A percentile compares a stretch with the other conserved stretches of the same genome.
Conservation (phyloP, 2,888 invertebrate species). For the Pyrrhia umbra region DNA sequence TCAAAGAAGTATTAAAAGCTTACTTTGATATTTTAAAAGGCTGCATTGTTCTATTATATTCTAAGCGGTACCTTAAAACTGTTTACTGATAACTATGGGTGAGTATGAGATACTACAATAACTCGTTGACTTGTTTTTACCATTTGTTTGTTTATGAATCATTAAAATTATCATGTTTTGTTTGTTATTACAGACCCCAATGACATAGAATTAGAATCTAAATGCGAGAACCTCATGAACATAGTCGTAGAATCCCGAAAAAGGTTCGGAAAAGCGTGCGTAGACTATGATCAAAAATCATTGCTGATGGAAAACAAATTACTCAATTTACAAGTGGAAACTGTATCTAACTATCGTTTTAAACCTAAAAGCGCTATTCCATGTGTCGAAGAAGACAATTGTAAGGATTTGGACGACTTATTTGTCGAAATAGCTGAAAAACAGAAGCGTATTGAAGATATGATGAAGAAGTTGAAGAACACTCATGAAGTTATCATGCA, state of each 20-base stretch:
- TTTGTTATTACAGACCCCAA: constrained; percentile 68
- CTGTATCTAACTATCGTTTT: constrained; percentile 73
- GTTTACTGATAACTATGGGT: constrained; percentile 31
- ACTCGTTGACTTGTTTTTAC: not conserved
- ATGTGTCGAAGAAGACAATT: constrained; percentile 63
- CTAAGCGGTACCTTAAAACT: not conserved
- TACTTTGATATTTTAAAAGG: not conserved
- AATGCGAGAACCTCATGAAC: constrained; percentile 84
- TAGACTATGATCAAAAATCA: constrained; percentile 79
- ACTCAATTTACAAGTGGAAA: constrained; percentile 77
- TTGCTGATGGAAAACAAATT: constrained; percentile 79
- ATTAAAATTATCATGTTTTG: not conserved
- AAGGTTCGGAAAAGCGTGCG: constrained; percentile 79
- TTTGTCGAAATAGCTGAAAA: constrained; percentile 69
- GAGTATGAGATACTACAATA: constrained; percentile 24
- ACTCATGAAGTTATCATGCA: constrained; percentile 76
- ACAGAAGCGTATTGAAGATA: constrained; percentile 69
- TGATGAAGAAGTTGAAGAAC: constrained; percentile 70
- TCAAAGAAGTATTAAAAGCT: not conserved
- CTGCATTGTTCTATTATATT: not conserved
- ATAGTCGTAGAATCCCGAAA: constrained; percentile 86
- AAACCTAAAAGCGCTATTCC: constrained; percentile 74
- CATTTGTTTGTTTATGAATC: not conserved
- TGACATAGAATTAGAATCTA: constrained; percentile 72
- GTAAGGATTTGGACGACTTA: constrained; percentile 76